A percentile compares a stretch with the other conserved stretches of the same genome.
Conservation (phyloP, 1,140 invertebrate genomes). For the Carposina sasakii region DNA sequence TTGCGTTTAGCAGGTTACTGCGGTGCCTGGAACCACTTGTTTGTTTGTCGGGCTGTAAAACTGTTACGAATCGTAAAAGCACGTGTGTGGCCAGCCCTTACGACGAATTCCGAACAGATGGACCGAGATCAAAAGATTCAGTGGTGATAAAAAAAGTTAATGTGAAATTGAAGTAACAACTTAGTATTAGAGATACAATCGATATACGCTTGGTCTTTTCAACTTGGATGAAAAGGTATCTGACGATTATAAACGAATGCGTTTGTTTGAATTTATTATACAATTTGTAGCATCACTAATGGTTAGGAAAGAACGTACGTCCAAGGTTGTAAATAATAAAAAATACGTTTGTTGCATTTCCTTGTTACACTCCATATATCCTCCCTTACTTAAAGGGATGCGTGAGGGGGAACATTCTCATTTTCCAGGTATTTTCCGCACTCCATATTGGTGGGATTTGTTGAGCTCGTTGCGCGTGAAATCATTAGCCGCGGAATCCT, state of each 20-base stretch:
- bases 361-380: conserved; percentile 53
- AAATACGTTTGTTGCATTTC: conserved; percentile 35
- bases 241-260: conserved; percentile 11
- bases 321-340: too few relatives aligned
- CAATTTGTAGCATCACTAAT: too few relatives aligned
- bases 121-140: conserved; percentile 60
- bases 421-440: conserved; percentile 63
- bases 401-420: conserved; percentile 47
- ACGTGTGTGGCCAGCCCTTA: conserved; percentile 55
- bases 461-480: conserved; percentile 31
- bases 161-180: conserved; percentile 60
- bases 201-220: too few relatives aligned
- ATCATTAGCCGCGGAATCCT: conserved; percentile 54
- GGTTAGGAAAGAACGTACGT: too few relatives aligned
- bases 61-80: conserved; percentile 56
- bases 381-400: conserved; percentile 33
- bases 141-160: conserved; percentile 60
- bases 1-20: conserved; percentile 43
- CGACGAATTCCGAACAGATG: conserved; percentile 16
- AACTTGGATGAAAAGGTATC: too few relatives aligned
- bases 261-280: too few relatives aligned
- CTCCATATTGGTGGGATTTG: conserved; percentile 65
- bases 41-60: conserved; percentile 21
- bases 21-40: conserved; percentile 51
- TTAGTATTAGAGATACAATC: conserved; percentile 52